Percentiles rank a stretch among this genome's conserved stretches.
Evolutionary conservation across 2,888 invertebrate species (phyloP).

Genomic region (Stenolophus ochropezus): DNA sequence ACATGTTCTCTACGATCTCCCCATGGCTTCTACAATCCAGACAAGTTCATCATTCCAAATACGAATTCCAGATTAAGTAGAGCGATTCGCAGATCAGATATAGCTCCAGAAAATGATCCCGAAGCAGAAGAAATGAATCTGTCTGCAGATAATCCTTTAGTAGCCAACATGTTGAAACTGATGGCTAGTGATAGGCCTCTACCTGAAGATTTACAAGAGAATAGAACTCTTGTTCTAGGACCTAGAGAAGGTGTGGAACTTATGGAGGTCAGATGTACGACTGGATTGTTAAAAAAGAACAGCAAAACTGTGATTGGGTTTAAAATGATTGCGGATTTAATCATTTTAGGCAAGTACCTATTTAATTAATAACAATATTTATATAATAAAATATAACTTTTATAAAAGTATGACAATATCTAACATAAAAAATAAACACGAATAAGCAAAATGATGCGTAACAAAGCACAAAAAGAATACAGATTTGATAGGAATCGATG

Average conservation of each 20-base stretch:
- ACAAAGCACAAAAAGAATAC: no score
- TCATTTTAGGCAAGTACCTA: constrained; percentile 62
- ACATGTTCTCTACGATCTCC: background rate
- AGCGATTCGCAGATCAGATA: no score
- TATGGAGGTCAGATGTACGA: constrained; percentile 21
- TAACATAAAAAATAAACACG: no score
- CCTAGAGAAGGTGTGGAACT: constrained; percentile 24
- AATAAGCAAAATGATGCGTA: no score
- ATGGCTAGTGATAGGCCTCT: constrained; percentile 34
- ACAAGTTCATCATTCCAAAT: background rate
- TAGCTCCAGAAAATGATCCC: constrained; percentile 6
- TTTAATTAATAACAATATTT: background rate
- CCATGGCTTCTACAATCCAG: background rate
- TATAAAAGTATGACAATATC: no score
- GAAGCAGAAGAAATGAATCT: constrained; percentile 11
- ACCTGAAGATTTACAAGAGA: constrained; percentile 20
- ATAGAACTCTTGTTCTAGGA: constrained; percentile 22
- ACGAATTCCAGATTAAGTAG: background rate
- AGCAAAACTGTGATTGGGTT: constrained; percentile 62
- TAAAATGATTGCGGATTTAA: constrained; percentile 62
- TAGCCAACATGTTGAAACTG: no score
- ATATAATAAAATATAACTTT: no score
- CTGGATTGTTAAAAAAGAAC: constrained; percentile 54
- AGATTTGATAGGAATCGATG: no score
- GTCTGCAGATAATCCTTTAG: background rate